phyloP scores from a whole-genome alignment of 2,113 vertebrate genomes.

The Dasypus novemcinctus region DNA sequence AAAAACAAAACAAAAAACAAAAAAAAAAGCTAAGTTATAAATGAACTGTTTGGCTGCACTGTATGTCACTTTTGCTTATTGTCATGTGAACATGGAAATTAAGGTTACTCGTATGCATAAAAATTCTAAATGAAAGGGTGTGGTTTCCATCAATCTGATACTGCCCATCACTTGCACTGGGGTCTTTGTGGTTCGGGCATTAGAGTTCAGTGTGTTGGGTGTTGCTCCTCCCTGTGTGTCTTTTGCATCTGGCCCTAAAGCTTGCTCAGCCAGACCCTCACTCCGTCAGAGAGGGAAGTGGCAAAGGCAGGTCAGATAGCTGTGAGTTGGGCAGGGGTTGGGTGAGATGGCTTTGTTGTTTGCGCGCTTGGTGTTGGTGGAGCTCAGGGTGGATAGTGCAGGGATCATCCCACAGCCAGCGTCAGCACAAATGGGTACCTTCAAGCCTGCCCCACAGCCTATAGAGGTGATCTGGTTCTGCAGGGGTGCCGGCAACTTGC shows the following conservation, averaged over 20 bases:
- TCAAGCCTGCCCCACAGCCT: not conserved
- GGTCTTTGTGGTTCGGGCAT: constrained; percentile 78
- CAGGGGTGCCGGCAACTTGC: not conserved
- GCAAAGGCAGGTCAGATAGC: constrained; percentile 33
- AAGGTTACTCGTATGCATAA: constrained; percentile 85
- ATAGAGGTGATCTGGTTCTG: not conserved
- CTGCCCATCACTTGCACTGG: constrained; percentile 80
- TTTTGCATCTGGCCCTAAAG: constrained; percentile 66
- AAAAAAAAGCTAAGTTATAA: constrained; percentile 84
- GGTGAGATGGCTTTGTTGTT: not conserved
- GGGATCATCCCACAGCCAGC: not conserved
- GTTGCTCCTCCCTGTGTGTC: constrained; percentile 65
- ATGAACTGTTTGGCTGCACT: constrained; percentile 88
- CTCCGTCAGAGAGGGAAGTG: constrained; percentile 35
- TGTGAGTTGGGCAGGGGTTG: not conserved
- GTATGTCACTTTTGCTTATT: constrained; percentile 88
- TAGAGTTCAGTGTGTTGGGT: constrained; percentile 69
- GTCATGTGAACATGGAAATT: constrained; percentile 85
- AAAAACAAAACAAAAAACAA: constrained; percentile 65
- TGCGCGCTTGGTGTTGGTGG: not conserved
- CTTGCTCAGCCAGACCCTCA: constrained; percentile 66
- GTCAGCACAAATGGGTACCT: not conserved
- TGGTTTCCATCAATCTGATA: constrained; percentile 80
- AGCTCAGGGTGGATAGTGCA: constrained; percentile 16
- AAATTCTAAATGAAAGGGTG: constrained; percentile 79